Base-by-base conservation (phyloP, 2,888 invertebrate genomes). In the Drosophila conformis region DNA sequence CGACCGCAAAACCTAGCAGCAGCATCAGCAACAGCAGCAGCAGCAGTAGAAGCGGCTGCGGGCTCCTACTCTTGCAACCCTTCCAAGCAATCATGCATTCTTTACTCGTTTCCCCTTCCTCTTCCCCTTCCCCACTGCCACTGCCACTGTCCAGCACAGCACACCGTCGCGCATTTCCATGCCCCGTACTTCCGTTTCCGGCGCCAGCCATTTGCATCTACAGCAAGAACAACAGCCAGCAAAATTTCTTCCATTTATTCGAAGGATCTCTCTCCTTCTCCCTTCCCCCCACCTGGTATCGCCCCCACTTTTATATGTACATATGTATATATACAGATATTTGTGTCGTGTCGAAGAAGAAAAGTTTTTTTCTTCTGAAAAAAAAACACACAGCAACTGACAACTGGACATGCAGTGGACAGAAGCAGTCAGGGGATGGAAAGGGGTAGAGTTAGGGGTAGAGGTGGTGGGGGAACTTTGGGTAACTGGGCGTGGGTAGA, bases 201-300 rank as follows among this genome's bases (percentile, higher is more conserved):
- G 89, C 87, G 81, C 76, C 83, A 80, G 83, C 85, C 85, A 87
- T 91, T 87, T 90, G 87, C 82, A 88, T 88, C 82, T 82, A 69
- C 82, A 78, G 77, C 66, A 58, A 65, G 48, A 53, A 59, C 40
- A 56, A 56, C 54, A 61, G 63, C 13, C 33, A 51, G 8, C 33
- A 33, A 51, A 48, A 36, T 64, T 90, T 89, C 88, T 87, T 83
- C 85, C 79, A 78, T 88, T 90, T 90, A 89, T 83, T 75, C 78
- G 83, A 80, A 83, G 78, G 77, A 71, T 79, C 69, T 53, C 31
- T 31, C 29, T 29, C 31, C 51, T 31, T 21, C 13, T 10, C 31
- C 33, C 51, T n/a, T 11, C n/a, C 46, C 46, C 49, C 25, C 13
- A 13, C 48, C 25, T 15, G 15, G 46, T 46, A 3, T 2, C 27